Evolutionary conservation across 2,888 invertebrate species (phyloP).

Genomic region (Microctonus aethiopoides): DNA sequence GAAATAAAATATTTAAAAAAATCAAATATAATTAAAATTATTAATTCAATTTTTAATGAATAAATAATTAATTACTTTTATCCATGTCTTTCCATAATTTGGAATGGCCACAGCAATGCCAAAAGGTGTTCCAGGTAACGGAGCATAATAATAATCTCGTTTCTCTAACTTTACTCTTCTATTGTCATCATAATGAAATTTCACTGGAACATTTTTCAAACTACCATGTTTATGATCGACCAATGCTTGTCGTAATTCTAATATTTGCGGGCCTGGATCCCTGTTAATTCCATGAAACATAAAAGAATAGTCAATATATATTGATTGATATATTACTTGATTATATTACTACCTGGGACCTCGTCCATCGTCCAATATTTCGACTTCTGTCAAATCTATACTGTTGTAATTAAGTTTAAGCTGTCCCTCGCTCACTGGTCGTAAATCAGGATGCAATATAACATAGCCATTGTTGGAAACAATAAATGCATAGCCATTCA

Average conservation of each 20-base stretch:
- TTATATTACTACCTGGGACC: constrained; percentile 70
- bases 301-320: constrained; percentile 1
- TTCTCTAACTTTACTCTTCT: constrained; percentile 83
- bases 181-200: constrained; percentile 88
- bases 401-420: constrained; percentile 95
- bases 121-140: constrained; percentile 86
- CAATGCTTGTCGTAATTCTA: constrained; percentile 75
- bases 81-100: constrained; percentile 81
- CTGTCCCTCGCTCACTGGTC: constrained; percentile 79
- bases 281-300: constrained; percentile 40
- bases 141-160: constrained; percentile 86
- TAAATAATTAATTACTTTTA: constrained; percentile 60
- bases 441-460: constrained; percentile 91
- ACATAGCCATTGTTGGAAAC: constrained; percentile 97
- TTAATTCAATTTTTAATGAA: background rate
- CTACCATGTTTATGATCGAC: constrained; percentile 78
- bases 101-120: constrained; percentile 88
- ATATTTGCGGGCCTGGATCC: constrained; percentile 55
- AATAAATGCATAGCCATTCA: constrained; percentile 96
- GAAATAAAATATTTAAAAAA: constrained; percentile 18
- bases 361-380: constrained; percentile 80
- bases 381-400: constrained; percentile 94
- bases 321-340: background rate
- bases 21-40: background rate
- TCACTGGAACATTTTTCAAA: constrained; percentile 76